Percentiles rank a stretch among this genome's conserved stretches.
phyloP scores from a whole-genome alignment of 2,113 vertebrate species.

The Procapra przewalskii region DNA sequence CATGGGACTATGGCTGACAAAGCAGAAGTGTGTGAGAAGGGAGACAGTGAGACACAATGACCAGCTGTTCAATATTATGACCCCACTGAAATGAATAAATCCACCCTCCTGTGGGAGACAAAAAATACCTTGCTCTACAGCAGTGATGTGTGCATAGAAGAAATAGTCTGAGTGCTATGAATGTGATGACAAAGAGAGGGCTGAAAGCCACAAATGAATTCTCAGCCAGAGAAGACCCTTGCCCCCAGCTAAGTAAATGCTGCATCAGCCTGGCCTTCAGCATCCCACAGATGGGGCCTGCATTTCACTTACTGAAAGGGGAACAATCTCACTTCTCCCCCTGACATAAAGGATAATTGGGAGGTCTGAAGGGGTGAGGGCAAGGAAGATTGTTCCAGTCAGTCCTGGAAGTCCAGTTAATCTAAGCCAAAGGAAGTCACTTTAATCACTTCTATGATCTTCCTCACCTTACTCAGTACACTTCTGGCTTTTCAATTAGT shows the following conservation, averaged over 20 bases:
- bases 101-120: constrained; percentile 36
- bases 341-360: not conserved
- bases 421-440: not conserved
- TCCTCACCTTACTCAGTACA: not conserved
- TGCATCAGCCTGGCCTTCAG: not conserved
- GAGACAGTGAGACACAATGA: constrained; percentile 13
- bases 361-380: not conserved
- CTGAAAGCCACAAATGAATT: not conserved
- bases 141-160: not conserved
- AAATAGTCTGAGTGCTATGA: not conserved
- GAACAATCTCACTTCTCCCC: not conserved
- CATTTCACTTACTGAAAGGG: not conserved
- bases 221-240: not conserved
- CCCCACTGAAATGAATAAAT: constrained; percentile 12
- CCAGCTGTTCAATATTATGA: constrained; percentile 49
- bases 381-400: not conserved
- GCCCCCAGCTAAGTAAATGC: not conserved
- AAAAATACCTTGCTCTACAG: not conserved
- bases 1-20: constrained; percentile 10
- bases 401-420: not conserved
- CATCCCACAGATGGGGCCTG: not conserved
- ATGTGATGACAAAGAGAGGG: not conserved
- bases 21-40: constrained; percentile 29
- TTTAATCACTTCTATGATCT: rapidly evolving
- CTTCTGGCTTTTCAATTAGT: not conserved